Evolutionary conservation across 53 echinoderm and acorn worm species (phyloP).

Genomic region (Zoroaster sp.): DNA sequence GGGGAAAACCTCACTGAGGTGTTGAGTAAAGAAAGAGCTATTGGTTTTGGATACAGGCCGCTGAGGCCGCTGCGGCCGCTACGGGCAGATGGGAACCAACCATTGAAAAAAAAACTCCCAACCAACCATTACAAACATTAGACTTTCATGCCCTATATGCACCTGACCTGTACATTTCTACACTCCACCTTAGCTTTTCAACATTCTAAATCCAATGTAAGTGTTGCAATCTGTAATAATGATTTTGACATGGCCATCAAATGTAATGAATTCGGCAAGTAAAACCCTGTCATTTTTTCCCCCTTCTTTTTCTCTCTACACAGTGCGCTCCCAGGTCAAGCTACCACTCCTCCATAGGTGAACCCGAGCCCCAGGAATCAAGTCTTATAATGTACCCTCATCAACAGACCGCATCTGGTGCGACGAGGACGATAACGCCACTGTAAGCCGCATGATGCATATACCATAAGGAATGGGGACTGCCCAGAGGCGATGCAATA

Average conservation of each 20-base stretch:
- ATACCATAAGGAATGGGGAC: slow-evolving; percentile 25
- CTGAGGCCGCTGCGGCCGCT: no score
- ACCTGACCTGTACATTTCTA: no score
- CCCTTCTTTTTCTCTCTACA: neutral
- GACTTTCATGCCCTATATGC: no score
- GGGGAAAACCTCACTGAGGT: no score
- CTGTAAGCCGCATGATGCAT: slow-evolving; percentile 10
- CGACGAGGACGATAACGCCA: neutral
- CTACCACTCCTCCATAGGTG: slow-evolving; percentile 13
- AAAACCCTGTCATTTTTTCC: neutral
- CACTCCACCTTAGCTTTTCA: no score
- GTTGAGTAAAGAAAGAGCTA: no score
- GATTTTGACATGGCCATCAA: neutral
- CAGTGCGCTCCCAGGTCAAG: neutral
- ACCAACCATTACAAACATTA: no score
- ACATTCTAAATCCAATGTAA: neutral
- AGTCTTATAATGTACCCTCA: slow-evolving; percentile 23
- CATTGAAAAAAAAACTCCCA: no score
- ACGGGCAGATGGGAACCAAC: no score
- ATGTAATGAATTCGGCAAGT: neutral
- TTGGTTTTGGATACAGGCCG: no score
- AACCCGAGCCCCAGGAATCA: slow-evolving; percentile 38
- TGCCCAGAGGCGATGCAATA: slow-evolving; percentile 21
- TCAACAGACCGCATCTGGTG: slow-evolving; percentile 29
- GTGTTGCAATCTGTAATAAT: neutral